phyloP scores from a whole-genome alignment of 2,113 vertebrate genomes.

The Alces alces region DNA sequence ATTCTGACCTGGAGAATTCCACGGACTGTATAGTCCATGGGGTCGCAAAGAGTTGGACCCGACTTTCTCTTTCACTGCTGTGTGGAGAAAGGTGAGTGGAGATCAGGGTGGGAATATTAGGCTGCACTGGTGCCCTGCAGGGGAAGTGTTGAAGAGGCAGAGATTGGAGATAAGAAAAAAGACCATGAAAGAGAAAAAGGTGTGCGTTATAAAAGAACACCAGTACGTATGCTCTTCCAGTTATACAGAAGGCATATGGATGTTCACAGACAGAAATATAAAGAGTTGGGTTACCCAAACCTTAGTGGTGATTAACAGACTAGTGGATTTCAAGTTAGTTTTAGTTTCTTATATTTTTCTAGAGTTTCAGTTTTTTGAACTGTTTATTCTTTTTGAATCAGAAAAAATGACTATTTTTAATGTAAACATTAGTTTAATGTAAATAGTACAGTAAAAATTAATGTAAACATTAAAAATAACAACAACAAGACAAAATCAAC shows the following conservation, averaged over 20 bases:
- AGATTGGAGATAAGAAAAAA: neutral
- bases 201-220: neutral
- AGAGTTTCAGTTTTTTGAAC: neutral
- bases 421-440: neutral
- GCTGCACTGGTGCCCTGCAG: neutral
- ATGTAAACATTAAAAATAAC: neutral
- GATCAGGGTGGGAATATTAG: neutral
- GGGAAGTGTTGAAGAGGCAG: neutral
- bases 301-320: neutral
- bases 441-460: no score
- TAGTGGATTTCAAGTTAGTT: neutral
- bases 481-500: neutral
- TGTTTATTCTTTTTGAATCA: neutral
- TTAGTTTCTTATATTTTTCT: neutral
- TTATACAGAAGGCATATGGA: neutral
- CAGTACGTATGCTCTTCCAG: no score
- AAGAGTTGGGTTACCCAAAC: neutral
- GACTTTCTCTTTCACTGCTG: neutral
- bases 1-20: neutral
- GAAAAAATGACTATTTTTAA: neutral
- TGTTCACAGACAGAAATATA: neutral
- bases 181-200: neutral
- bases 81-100: neutral
- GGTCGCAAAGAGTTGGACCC: neutral
- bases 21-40: neutral